Conservation (phyloP, 2,888 invertebrate species). For the Nematopogon swammerdamellus region DNA sequence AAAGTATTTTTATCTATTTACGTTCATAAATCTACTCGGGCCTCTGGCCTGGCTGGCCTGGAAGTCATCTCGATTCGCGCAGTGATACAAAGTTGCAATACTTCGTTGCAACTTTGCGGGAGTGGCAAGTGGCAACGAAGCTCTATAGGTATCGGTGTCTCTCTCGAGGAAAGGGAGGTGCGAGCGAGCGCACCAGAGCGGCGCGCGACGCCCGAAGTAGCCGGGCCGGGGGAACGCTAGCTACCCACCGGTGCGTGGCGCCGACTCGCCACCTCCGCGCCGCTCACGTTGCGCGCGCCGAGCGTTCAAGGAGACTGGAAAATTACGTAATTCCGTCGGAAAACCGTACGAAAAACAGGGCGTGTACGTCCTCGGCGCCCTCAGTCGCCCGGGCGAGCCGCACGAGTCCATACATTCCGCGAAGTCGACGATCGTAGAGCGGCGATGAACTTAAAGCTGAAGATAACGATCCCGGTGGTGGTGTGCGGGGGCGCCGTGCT, state of each 20-base stretch:
- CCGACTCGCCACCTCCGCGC: slow-evolving; percentile 49
- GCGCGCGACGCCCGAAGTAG: slow-evolving; percentile 18
- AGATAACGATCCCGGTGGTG: slow-evolving; percentile 47
- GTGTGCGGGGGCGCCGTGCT: slow-evolving; percentile 52
- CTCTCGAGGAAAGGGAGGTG: no score
- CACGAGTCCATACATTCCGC: slow-evolving; percentile 6
- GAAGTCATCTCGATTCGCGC: no score
- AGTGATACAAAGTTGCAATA: no score
- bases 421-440: slow-evolving; percentile 20
- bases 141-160: no score
- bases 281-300: slow-evolving; percentile 46
- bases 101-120: neutral
- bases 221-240: neutral
- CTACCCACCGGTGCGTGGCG: slow-evolving; percentile 34
- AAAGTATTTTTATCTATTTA: no score
- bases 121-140: slow-evolving; percentile 47
- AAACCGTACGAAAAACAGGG: slow-evolving; percentile 39
- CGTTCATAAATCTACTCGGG: no score
- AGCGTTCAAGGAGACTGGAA: slow-evolving; percentile 48
- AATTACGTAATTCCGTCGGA: slow-evolving; percentile 51
- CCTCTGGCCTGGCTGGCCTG: no score
- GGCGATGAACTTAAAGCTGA: slow-evolving; percentile 48
- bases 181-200: slow-evolving; percentile 24
- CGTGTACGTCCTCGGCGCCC: slow-evolving; percentile 31
- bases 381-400: neutral